phyloP scores from a whole-genome alignment of 2,888 invertebrate genomes.

The Chouioia cunea region DNA sequence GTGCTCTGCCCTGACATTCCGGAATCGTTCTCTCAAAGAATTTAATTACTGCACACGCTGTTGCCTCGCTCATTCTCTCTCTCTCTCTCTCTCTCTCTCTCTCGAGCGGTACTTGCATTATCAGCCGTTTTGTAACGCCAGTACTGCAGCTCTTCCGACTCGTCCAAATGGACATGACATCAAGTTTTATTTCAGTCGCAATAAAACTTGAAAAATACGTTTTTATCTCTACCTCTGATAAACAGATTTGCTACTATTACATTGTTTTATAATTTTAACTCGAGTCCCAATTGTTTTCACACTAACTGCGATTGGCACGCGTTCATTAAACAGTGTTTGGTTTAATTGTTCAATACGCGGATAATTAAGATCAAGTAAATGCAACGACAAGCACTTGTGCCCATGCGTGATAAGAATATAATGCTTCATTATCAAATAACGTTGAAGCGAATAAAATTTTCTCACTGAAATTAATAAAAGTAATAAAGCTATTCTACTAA shows the following conservation, averaged over 20 bases:
- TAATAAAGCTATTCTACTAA: no score
- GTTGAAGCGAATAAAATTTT: no score
- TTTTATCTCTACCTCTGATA: background rate
- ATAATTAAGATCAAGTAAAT: no score
- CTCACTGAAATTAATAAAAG: no score
- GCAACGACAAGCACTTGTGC: no score
- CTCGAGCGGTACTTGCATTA: slow-evolving; percentile 49
- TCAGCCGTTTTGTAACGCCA: slow-evolving; percentile 52
- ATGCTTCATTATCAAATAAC: no score
- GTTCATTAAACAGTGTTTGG: no score
- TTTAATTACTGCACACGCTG: slow-evolving; percentile 61
- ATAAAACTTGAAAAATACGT: slow-evolving; percentile 10
- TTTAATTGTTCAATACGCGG: no score
- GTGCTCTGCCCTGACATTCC: slow-evolving; percentile 63
- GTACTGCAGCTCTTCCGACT: slow-evolving; percentile 48
- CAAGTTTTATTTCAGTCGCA: slow-evolving; percentile 54
- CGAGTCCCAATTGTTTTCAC: background rate
- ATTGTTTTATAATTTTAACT: background rate
- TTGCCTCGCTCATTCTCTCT: slow-evolving; percentile 45
- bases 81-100: slow-evolving; percentile 18
- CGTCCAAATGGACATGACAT: slow-evolving; percentile 54
- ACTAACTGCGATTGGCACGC: no score
- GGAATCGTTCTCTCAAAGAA: slow-evolving; percentile 67
- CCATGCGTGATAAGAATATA: no score
- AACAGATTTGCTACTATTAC: no score